phyloP scores from a whole-genome alignment of 2,113 vertebrate genomes.

The Mesitornis unicolor region DNA sequence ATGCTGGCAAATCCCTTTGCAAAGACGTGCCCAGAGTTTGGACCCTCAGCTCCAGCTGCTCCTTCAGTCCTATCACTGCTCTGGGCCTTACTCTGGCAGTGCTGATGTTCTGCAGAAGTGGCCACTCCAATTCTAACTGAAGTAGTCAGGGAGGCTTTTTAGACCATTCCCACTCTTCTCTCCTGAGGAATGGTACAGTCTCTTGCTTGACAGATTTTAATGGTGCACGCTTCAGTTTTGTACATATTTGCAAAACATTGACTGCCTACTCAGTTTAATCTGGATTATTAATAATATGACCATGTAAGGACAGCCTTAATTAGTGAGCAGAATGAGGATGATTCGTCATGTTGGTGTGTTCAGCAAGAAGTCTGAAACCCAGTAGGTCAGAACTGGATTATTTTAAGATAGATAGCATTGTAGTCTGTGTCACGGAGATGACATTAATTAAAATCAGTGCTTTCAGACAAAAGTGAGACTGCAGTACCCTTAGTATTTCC shows the following conservation, averaged over 20 bases:
- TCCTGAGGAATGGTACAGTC: background rate
- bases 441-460: background rate
- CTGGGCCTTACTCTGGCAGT: background rate
- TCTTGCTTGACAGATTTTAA: background rate
- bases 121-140: background rate
- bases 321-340: background rate
- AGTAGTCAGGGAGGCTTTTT: background rate
- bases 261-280: background rate
- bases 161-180: background rate
- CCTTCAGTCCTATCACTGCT: accelerated
- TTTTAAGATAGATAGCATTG: background rate
- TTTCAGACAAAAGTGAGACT: background rate
- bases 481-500: background rate
- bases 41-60: background rate
- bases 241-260: background rate
- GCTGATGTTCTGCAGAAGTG: background rate
- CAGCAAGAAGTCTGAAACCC: background rate
- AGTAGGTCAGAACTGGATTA: background rate
- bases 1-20: background rate
- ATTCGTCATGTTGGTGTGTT: background rate
- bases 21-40: background rate
- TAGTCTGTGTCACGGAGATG: background rate
- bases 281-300: background rate
- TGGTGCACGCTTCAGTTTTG: accelerated
- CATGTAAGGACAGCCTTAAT: background rate